Conservation (phyloP, 2,797 vertebrate genomes). For the Rhynchonycteris naso region DNA sequence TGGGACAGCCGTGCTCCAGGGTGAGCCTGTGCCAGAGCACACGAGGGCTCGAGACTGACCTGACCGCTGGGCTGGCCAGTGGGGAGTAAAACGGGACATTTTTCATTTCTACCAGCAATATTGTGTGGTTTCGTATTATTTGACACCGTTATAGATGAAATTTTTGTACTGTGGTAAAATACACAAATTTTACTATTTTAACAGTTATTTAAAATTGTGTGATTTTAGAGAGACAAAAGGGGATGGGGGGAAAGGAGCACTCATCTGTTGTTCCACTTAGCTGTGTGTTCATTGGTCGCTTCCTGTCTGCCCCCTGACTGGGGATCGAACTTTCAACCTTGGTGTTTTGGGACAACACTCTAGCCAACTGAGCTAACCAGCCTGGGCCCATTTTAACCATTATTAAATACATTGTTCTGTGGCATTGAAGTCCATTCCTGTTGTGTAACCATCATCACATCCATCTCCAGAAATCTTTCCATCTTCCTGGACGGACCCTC, state of each 20-base stretch:
- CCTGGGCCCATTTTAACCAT: no score
- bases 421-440: neutral
- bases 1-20: fast-evolving
- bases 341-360: no score
- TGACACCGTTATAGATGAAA: neutral
- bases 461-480: neutral
- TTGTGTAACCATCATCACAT: fast-evolving
- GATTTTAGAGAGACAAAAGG: no score
- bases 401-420: fast-evolving
- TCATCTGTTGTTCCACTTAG: no score
- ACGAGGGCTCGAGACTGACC: fast-evolving
- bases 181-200: no score
- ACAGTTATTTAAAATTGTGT: no score
- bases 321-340: no score
- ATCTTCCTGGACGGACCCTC: neutral
- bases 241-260: no score
- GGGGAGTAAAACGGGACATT: fast-evolving
- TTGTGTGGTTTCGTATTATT: fast-evolving
- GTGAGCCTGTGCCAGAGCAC: neutral
- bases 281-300: no score
- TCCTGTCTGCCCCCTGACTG: no score
- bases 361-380: no score
- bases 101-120: fast-evolving
- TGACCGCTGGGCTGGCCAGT: neutral
- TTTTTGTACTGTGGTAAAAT: neutral